These are phyloP conservation scores for Drosophila colorata DNA, from an alignment of 2,888 invertebrate genomes.

Conservation along the genomic window DNA sequence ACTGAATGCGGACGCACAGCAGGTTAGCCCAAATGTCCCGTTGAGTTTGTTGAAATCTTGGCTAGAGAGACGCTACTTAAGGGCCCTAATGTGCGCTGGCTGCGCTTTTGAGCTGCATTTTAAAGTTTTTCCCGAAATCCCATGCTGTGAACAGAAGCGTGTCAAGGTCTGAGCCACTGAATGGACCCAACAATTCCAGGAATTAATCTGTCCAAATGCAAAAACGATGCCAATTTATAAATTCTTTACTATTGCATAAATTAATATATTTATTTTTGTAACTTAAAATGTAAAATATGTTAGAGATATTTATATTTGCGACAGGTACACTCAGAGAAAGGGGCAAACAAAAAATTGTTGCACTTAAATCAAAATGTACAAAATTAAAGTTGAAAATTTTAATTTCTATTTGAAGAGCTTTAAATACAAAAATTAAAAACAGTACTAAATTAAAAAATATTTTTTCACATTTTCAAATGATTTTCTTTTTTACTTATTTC, in stretches of 20 bases:
- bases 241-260: slow-evolving; percentile 32
- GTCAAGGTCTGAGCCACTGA: slow-evolving; percentile 81
- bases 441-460: no score
- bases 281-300: slow-evolving; percentile 11
- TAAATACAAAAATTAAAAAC: no score
- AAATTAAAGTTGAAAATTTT: no score
- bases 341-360: background rate
- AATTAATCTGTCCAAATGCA: background rate
- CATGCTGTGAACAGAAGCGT: slow-evolving; percentile 81
- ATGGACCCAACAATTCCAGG: slow-evolving; percentile 43
- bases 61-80: slow-evolving; percentile 71
- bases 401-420: no score
- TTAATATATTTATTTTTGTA: slow-evolving; percentile 38
- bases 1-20: slow-evolving; percentile 38
- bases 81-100: slow-evolving; percentile 64
- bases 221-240: slow-evolving; percentile 5
- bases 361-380: no score
- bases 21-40: slow-evolving; percentile 52
- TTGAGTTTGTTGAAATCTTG: slow-evolving; percentile 76
- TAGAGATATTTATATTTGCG: background rate
- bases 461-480: no score
- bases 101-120: slow-evolving; percentile 37
- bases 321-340: no score
- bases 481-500: no score
- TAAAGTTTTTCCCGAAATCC: slow-evolving; percentile 47